Base-by-base conservation (phyloP, 2,888 invertebrate genomes). In the Trissoscelio sp. region DNA sequence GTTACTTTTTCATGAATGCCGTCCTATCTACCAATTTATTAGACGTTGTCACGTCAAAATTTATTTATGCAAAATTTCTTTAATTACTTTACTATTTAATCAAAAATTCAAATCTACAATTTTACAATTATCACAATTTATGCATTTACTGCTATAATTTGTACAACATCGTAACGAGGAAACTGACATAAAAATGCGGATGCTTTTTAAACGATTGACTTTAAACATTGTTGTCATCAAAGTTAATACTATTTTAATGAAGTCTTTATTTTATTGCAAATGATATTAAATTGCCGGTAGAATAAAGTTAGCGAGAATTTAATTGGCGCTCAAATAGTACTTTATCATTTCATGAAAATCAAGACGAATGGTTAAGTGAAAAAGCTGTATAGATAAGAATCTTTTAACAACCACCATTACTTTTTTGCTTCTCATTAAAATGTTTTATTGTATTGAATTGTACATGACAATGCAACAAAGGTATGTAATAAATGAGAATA, bases 401-500 rank as follows among this genome's bases (percentile, higher is more conserved):
- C 46, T n/a, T 11, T n/a, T 46, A 44, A 42, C 24, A n/a, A 22
- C 37, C 22, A 14, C 34, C 24, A 39, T 22, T 39, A 2, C 12
- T 31, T 20, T 66, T 48, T 20, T 11, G 1, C 2, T 46, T 46
- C 37, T 48, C 64, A 39, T 66, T 66, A 51, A 37, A 66, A 66
- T 66, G 14, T 37, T 37, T 11, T 14, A 39, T 11, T 14, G n/a
- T 11, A 22, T 14, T 18, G 22, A 57, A 60, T 57, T 46, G 5
- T 48, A 37, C 24, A 20, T 4, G 39, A 72, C 39, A 60, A 39
- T 39, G 39, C 48, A n/a, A 60, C 37, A 22, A 22, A 55, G 31
- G n/a, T 20, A 39, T 53, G 22, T 55, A 62, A 73, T 55, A 64
- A 73, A 73, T 46, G 73, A 53, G 62, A 28, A 53, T 44, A 60